Base-by-base conservation (phyloP, 2,888 invertebrate genomes). In the Amiota mariae region DNA sequence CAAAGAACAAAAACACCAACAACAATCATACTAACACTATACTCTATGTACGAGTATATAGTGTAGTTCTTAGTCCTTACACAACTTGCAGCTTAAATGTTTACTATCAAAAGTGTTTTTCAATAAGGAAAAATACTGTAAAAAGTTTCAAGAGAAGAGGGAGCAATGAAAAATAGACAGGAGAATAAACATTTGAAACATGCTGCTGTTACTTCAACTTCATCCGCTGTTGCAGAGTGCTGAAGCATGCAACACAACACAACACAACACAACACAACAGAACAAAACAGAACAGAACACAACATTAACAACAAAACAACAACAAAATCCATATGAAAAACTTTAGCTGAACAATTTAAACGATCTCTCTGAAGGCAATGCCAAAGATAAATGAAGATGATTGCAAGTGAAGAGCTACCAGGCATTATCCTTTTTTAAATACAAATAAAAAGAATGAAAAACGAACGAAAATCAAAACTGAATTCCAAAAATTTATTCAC, bases 21-120 rank as follows among this genome's bases (percentile, higher is more conserved):
- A 36, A 36, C 6, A 36, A 36, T 36, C 2, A 36, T 36, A 36
- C 36, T 36, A 36, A 36, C 36, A 36, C 36, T 36, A 36, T 6
- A 36, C 36, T 36, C 36, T 36, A 36, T 36, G 36, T 36, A 36
- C 3, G 3, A 24, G 24, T 36, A 24, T 24, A 24, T 24, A 3
- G 36, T 6, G 36, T 6, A 36, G 36, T 36, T 6, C 36, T 36
- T 36, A 36, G 36, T 24, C 24, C 24, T 24, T 24, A 24, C 24
- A 36, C 24, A 36, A 36, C 59, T 12, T 10, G 18, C 15, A 18
- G 66, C 48, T 48, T 66, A 48, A 66, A 66, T 49, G 66, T 66
- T 48, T 66, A 48, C 66, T 20, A 66, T 49, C 66, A 66, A 66
- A 48, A 18, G 66, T 48, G 66, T 18, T 49, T 49, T 66, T 66